Evolutionary conservation across 2,113 vertebrate species (phyloP).

Genomic region (Rhinoderma darwinii): DNA sequence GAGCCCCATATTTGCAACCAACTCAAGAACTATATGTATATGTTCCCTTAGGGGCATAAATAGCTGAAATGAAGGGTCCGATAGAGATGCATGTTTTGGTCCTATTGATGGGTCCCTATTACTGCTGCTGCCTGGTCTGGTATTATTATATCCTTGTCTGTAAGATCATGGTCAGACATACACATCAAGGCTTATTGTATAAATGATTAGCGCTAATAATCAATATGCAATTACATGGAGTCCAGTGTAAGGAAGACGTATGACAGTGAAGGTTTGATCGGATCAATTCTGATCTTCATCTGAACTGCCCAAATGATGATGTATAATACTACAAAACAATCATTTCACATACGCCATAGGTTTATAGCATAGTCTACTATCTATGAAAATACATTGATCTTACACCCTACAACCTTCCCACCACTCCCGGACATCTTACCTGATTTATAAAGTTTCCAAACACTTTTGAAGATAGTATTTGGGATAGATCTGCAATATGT

Average conservation of each 20-base stretch:
- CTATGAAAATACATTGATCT: not conserved
- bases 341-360: not conserved
- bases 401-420: not conserved
- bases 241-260: not conserved
- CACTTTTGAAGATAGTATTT: too few relatives aligned
- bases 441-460: too few relatives aligned
- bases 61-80: too few relatives aligned
- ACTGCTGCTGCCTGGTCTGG: not conserved
- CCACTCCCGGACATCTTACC: too few relatives aligned
- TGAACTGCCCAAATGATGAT: not conserved
- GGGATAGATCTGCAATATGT: too few relatives aligned
- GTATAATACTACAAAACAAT: not conserved
- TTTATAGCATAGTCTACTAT: not conserved
- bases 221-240: conserved; percentile 8
- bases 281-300: not conserved
- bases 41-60: too few relatives aligned
- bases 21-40: too few relatives aligned
- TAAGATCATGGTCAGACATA: not conserved
- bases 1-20: too few relatives aligned
- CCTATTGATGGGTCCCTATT: not conserved
- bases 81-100: too few relatives aligned
- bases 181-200: not conserved
- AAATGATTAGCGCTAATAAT: not conserved
- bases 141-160: not conserved
- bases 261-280: not conserved